A percentile compares a stretch with the other conserved stretches of the same genome.
Evolutionary conservation across 2,113 vertebrate genomes (phyloP).

Genomic region (Tetraodon nigroviridis): DNA sequence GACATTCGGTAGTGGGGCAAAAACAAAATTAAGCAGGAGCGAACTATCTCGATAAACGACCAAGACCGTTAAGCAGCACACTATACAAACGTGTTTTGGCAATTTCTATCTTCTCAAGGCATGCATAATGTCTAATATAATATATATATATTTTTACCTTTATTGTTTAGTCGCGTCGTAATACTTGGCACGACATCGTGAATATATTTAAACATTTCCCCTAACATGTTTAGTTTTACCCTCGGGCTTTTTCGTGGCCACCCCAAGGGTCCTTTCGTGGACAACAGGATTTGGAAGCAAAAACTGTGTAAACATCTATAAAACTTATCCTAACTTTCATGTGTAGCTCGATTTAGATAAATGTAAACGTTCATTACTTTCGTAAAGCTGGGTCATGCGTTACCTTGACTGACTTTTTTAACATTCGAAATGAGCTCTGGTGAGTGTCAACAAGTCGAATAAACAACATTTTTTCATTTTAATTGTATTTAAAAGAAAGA

Average conservation of each 20-base stretch:
- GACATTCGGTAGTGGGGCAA: constrained; percentile 10
- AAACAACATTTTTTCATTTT: too few species aligned
- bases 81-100: constrained; percentile 5
- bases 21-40: constrained; percentile 38
- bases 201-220: neutral
- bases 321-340: neutral
- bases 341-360: too few species aligned
- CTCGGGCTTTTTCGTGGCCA: constrained; percentile 36
- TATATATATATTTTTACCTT: neutral
- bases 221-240: constrained; percentile 11
- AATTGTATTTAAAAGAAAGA: neutral
- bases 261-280: constrained; percentile 40
- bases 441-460: constrained; percentile 33
- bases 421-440: constrained; percentile 50
- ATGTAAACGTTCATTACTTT: neutral
- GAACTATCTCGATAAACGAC: constrained; percentile 1
- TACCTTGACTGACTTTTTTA: constrained; percentile 1
- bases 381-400: neutral
- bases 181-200: neutral
- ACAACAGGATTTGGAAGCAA: neutral
- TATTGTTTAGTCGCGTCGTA: constrained; percentile 1
- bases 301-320: neutral
- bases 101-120: too few species aligned
- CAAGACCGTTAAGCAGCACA: neutral
- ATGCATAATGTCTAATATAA: neutral